Evolutionary conservation across 2,113 vertebrate species (phyloP), one percentile per base, ranked within the genome.

Genomic region (Dinomys branickii): DNA sequence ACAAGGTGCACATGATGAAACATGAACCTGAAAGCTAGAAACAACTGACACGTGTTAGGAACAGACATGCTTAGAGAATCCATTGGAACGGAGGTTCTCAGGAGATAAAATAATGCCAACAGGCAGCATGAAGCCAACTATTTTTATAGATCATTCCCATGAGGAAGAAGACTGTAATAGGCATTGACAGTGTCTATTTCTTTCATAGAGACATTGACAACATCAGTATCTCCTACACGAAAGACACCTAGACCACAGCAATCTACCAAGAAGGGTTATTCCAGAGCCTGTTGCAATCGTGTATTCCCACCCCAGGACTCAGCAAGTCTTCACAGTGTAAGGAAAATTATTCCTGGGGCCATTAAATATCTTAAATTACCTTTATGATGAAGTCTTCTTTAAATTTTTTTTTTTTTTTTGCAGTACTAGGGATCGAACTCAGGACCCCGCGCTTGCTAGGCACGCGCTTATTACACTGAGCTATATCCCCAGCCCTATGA

Each of bases 191-290:
- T 98, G 99, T 99, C 67, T 99, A 99, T 98, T 99, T 99, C 98
- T 99, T 98, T 98, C 99, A 99, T 98, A 99, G 99, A 99, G 99
- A 99, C 98, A 98, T 99, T 98, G 99, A 99, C 99, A 99, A 98
- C 97, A 98, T 99, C 98, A 99, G 99, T 98, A 99, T 98, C 95
- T 99, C 99, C 98, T 99, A 99, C 99, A 99, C 99, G 98, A 99
- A 99, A 98, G 99, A 99, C 98, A 99, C 99, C 98, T 99, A 99
- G 99, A 99, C 98, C 99, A 99, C 99, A 99, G 99, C 99, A 99
- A 99, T 98, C 98, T 99, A 99, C 99, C 83, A 99, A 99, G 13
- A 99, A 99, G 98, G 99, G 99, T 98, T 99, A 99, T 98, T 99
- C 99, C 98, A 99, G 99, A 96, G 99, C 99, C 98, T 99, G 99